Conservation (phyloP, 2,888 invertebrate genomes). For the Leucoptera coffeella region DNA sequence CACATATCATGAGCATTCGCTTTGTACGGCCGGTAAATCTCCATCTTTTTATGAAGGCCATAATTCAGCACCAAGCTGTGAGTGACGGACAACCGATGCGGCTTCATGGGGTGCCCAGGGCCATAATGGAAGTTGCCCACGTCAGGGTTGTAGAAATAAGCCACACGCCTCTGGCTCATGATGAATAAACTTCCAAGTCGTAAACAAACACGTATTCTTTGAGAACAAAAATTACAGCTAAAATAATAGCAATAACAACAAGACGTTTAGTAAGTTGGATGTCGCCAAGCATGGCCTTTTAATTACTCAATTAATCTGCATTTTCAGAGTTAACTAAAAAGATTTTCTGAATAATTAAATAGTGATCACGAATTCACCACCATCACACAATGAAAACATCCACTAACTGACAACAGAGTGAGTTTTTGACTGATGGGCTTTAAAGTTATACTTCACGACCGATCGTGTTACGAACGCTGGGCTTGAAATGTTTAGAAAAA, state of each 20-base stretch:
- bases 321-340: too few relatives aligned
- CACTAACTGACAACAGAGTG: too few relatives aligned
- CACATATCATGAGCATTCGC: conserved; percentile 97
- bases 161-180: conserved; percentile 62
- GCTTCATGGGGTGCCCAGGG: conserved; percentile 99
- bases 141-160: conserved; percentile 96
- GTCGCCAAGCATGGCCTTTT: conserved; percentile 32
- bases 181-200: too few relatives aligned
- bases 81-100: conserved; percentile 91
- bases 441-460: too few relatives aligned
- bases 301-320: too few relatives aligned
- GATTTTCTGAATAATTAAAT: too few relatives aligned
- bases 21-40: conserved; percentile 89
- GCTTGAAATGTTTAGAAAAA: too few relatives aligned
- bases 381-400: too few relatives aligned
- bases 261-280: conserved; percentile 59
- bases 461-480: too few relatives aligned
- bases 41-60: conserved; percentile 94
- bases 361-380: too few relatives aligned
- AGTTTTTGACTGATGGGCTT: too few relatives aligned
- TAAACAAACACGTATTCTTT: conserved; percentile 54
- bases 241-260: conserved; percentile 56
- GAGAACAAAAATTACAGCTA: conserved; percentile 56
- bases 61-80: conserved; percentile 95
- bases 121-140: conserved; percentile 99